Conservation (phyloP, 2,888 invertebrate genomes). For the Brachyopa scutellaris region DNA sequence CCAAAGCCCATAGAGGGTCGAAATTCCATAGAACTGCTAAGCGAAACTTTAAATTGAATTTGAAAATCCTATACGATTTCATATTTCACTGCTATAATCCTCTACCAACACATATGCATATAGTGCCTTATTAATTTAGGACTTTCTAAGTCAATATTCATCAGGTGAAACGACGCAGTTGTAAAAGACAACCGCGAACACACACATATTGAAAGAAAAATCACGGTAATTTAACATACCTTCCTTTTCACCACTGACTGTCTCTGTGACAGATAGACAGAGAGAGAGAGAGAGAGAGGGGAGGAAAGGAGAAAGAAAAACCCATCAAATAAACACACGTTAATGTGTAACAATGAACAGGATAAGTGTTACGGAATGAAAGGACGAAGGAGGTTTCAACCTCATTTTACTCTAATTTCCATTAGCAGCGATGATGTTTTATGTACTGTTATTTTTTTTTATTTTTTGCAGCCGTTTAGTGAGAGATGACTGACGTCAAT, state of each 20-base stretch:
- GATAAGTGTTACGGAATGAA: neutral
- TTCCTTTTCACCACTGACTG: too few relatives aligned
- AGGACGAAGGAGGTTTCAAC: too few relatives aligned
- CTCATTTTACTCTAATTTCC: slow-evolving; percentile 55
- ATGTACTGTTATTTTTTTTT: slow-evolving; percentile 21
- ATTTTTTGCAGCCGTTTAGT: neutral
- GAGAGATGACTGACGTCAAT: slow-evolving; percentile 57
- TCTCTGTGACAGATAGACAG: too few relatives aligned
- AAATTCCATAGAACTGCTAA: too few relatives aligned
- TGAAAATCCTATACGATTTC: too few relatives aligned
- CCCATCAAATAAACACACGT: neutral
- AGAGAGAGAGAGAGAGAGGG: neutral
- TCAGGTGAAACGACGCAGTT: neutral
- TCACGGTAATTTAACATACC: slow-evolving; percentile 21
- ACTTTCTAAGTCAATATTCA: slow-evolving; percentile 1
- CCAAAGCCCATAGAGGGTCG: too few relatives aligned
- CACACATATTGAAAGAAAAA: too few relatives aligned
- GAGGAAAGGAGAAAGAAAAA: neutral
- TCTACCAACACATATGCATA: too few relatives aligned
- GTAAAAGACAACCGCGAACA: neutral
- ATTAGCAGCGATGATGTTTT: slow-evolving; percentile 52
- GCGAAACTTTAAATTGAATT: too few relatives aligned
- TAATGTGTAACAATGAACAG: neutral
- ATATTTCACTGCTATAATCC: too few relatives aligned
- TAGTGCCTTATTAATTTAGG: too few relatives aligned